Percentiles rank a stretch among this genome's conserved stretches.
Evolutionary conservation across 2,888 invertebrate genomes (phyloP).

Genomic region (Cinara cedri): DNA sequence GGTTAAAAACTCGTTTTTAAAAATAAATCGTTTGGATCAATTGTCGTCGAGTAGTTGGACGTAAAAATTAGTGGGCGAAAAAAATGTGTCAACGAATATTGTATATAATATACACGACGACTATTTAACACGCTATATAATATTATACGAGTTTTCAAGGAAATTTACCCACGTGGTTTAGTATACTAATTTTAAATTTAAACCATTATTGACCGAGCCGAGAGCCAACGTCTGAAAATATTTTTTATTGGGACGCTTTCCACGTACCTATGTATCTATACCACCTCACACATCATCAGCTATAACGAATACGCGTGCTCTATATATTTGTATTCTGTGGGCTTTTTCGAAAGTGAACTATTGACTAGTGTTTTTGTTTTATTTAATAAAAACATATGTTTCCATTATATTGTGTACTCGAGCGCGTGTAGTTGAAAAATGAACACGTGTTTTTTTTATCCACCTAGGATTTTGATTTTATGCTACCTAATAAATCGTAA

Average conservation of each 20-base stretch:
- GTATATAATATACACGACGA: too few relatives aligned
- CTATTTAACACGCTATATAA: too few relatives aligned
- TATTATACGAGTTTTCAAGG: conserved; percentile 5
- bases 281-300: neutral
- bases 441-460: conserved; percentile 13
- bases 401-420: neutral
- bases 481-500: too few relatives aligned
- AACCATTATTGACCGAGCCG: conserved; percentile 21
- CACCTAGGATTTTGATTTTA: too few relatives aligned
- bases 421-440: neutral
- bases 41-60: neutral
- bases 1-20: conserved; percentile 1
- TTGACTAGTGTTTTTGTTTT: neutral
- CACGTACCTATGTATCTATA: neutral
- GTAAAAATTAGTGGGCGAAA: neutral
- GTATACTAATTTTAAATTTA: conserved; percentile 35
- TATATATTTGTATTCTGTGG: conserved; percentile 20
- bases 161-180: conserved; percentile 30
- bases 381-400: conserved; percentile 5
- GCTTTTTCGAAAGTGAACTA: conserved; percentile 18
- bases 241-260: conserved; percentile 38
- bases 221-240: conserved; percentile 53
- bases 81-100: neutral
- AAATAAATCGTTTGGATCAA: neutral
- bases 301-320: neutral